phyloP scores from a whole-genome alignment of 2,888 invertebrate species.

The Phrixothrix hirtus region DNA sequence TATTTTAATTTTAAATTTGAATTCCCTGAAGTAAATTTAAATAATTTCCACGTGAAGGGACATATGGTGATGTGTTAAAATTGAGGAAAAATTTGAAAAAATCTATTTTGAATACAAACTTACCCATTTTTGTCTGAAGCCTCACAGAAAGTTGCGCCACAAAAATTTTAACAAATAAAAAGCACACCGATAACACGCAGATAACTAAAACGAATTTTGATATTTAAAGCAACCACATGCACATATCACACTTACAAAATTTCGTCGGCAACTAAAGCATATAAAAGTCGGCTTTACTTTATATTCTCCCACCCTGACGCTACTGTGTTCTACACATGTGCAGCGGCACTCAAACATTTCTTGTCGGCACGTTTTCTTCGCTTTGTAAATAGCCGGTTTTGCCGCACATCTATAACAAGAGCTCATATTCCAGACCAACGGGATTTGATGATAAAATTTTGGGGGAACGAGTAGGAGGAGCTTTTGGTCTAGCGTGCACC shows the following conservation, averaged over 20 bases:
- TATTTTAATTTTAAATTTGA: not conserved
- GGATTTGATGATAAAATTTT: conserved; percentile 13
- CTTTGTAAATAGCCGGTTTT: not conserved
- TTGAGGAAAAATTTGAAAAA: too few species aligned
- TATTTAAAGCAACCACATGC: too few species aligned
- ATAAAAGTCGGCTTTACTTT: conserved; percentile 11
- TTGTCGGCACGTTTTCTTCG: not conserved
- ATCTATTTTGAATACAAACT: too few species aligned
- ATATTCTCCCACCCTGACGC: conserved; percentile 11
- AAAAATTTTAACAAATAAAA: conserved; percentile 4
- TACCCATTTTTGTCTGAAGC: conserved; percentile 14
- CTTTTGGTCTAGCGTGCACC: conserved; percentile 17
- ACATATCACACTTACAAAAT: conserved; percentile 5
- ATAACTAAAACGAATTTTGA: not conserved
- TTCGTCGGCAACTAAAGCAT: conserved; percentile 16
- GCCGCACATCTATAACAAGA: conserved; percentile 16
- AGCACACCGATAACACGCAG: conserved; percentile 2
- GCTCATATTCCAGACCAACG: conserved; percentile 14
- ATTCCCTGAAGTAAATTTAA: too few species aligned
- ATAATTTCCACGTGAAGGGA: too few species aligned
- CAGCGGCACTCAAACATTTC: conserved; percentile 12
- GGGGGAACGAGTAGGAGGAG: conserved; percentile 26
- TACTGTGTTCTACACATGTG: conserved; percentile 4
- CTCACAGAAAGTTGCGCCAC: not conserved
- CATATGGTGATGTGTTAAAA: too few species aligned